A percentile compares a stretch with the other conserved stretches of the same genome.
Conservation (phyloP, 2,797 vertebrate species). For the Melanotaenia boesemani region DNA sequence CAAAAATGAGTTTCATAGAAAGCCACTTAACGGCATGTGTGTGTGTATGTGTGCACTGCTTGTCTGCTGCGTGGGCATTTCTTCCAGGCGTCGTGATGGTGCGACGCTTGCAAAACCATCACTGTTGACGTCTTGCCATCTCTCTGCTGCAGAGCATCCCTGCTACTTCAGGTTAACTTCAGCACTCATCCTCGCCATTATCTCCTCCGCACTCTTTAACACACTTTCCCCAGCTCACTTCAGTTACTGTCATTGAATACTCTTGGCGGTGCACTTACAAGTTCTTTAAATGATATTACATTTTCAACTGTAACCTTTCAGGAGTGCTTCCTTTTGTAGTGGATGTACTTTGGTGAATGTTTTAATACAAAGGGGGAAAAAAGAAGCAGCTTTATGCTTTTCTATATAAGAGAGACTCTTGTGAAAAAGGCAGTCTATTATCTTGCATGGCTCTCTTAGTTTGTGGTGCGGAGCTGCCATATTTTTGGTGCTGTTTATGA, state of each 20-base stretch:
- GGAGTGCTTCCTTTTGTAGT: conserved; percentile 13
- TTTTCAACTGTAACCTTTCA: conserved; percentile 42
- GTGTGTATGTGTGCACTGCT: conserved; percentile 15
- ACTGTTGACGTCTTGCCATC: conserved; percentile 43
- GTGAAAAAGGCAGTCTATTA: background rate
- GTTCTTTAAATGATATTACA: conserved; percentile 43
- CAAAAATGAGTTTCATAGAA: conserved; percentile 29
- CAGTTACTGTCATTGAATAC: conserved; percentile 38
- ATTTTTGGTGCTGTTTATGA: background rate
- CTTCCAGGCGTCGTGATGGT: conserved; percentile 26
- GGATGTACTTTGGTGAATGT: conserved; percentile 24
- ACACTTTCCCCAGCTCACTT: conserved; percentile 36
- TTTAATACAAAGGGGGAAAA: background rate
- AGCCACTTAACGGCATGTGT: conserved; percentile 18
- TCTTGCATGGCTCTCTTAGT: background rate
- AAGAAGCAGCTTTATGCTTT: conserved; percentile 2
- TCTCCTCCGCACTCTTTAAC: conserved; percentile 49
- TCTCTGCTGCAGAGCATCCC: conserved; percentile 32
- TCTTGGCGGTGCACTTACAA: conserved; percentile 11
- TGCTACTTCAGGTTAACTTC: conserved; percentile 58
- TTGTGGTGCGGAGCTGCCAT: background rate
- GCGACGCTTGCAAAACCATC: conserved; percentile 40
- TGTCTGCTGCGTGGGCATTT: conserved; percentile 55
- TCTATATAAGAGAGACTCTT: background rate
- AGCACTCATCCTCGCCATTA: conserved; percentile 41